Base-by-base conservation (phyloP, 1,140 invertebrate genomes). In the Drosophila ambigua region DNA sequence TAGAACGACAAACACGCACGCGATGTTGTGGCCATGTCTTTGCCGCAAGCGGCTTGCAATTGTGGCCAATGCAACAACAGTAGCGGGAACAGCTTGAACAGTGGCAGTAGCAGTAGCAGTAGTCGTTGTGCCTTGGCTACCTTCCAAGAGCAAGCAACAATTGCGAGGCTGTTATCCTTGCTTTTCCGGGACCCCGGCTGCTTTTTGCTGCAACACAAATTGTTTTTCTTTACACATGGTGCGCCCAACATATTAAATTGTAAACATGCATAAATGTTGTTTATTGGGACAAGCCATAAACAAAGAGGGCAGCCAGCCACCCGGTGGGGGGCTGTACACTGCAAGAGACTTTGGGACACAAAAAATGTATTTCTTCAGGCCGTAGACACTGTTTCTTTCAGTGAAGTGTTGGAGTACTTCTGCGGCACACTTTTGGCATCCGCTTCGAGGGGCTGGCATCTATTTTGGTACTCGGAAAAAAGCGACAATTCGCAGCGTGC, bases 221-320 rank as follows among this genome's bases (percentile, higher is more conserved):
- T 79, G 73, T 77, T 79, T 69, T 59, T 20, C 51, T 79, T 82
- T 68, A 73, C 77, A 77, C 79, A 77, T 82, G 77, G 77, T 73
- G 52, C 73, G 78, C 72, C 50, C 72, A 73, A 66, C 79, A 80
- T 80, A 80, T 82, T 77, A 82, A 82, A 82, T 82, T 82, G 73
- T 82, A 77, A 82, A 79, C 77, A 82, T 77, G 67, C 79, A 82
- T 76, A 76, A 79, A 81, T 81, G 62, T 72, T 81, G 77, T 79
- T 80, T 81, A 81, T 78, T 79, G 75, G 59, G 67, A 44, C 48
- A 61, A 53, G 53, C 65, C 71, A 62, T 44, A 62, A 52, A 51
- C 64, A 64, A 65, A 77, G 50, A 64, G 59, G 46, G 24, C 45
- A 57, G 64, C 24, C 72, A 45, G 20, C 46, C 46, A 52, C 9